These are phyloP conservation scores for Rallus crepitans DNA, from an alignment of 2,797 vertebrate species.

Conservation along the genomic window DNA sequence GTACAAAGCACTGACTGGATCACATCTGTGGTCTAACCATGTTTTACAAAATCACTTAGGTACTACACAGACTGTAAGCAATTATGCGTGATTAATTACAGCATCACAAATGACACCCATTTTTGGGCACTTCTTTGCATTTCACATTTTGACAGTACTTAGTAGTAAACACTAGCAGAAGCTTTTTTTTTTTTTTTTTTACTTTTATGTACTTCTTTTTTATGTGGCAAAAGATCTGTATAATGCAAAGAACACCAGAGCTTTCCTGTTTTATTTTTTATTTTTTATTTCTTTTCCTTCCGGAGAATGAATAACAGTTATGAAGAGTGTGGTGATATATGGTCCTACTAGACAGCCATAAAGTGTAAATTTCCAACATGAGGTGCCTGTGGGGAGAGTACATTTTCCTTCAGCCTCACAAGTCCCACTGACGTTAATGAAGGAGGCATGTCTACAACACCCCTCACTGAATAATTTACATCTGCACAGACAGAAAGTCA, in stretches of 20 bases:
- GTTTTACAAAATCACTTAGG: slow-evolving; percentile 3
- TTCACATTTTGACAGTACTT: not conserved
- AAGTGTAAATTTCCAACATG: slow-evolving; percentile 48
- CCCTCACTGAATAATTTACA: slow-evolving; percentile 62
- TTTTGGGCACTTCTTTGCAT: not conserved
- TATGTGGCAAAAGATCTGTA: not conserved
- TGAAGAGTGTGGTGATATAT: slow-evolving; percentile 50
- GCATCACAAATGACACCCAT: not conserved
- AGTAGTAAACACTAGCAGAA: not conserved
- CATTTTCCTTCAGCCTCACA: slow-evolving; percentile 48
- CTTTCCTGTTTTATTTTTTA: not conserved
- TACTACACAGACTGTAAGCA: not conserved
- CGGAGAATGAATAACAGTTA: not conserved
- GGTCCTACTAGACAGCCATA: slow-evolving; percentile 7
- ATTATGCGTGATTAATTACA: not conserved
- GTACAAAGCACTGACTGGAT: not conserved
- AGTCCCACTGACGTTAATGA: slow-evolving; percentile 60
- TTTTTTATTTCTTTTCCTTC: not conserved
- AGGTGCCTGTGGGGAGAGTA: slow-evolving; percentile 22
- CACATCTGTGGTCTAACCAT: not conserved
- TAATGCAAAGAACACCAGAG: not conserved
- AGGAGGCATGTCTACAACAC: slow-evolving; percentile 56
- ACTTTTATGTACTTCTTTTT: not conserved
- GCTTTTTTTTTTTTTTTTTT: not conserved
- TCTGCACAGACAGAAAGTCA: slow-evolving; percentile 48